Percentiles rank a stretch among this genome's conserved stretches.
Evolutionary conservation across 2,888 invertebrate genomes (phyloP).

Genomic region (Cyclophora punctaria): DNA sequence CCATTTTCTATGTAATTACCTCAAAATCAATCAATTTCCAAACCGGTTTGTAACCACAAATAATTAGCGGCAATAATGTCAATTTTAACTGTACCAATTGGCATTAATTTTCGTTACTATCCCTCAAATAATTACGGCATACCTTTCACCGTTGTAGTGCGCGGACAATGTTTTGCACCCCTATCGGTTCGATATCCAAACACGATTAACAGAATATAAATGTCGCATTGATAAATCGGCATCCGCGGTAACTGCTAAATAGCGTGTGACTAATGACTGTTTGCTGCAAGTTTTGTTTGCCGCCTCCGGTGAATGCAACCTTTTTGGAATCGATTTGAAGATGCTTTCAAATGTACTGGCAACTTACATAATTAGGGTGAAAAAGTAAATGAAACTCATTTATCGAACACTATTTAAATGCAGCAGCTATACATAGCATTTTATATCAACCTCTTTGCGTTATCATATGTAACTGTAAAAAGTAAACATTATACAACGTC

Average conservation of each 20-base stretch:
- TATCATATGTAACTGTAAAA: too few relatives aligned
- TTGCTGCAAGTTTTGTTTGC: neutral
- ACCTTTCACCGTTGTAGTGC: constrained; percentile 12
- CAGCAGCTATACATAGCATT: too few relatives aligned
- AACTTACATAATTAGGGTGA: neutral
- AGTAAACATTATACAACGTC: constrained; percentile 2
- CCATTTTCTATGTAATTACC: too few relatives aligned
- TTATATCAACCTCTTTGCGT: too few relatives aligned
- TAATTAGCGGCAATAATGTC: too few relatives aligned
- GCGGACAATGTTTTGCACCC: constrained; percentile 15
- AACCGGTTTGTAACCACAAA: too few relatives aligned
- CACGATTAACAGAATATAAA: constrained; percentile 67
- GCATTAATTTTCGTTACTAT: neutral
- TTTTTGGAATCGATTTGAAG: neutral
- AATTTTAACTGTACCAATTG: too few relatives aligned
- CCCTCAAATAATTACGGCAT: constrained; percentile 15
- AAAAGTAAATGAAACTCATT: too few relatives aligned
- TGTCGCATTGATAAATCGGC: constrained; percentile 68
- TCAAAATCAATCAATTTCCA: too few relatives aligned
- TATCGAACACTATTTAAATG: too few relatives aligned
- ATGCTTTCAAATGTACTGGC: neutral
- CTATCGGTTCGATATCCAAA: constrained; percentile 41
- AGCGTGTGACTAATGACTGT: constrained; percentile 61
- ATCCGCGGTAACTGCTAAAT: constrained; percentile 65
- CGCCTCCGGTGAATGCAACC: neutral